A percentile compares a stretch with the other conserved stretches of the same genome.
phyloP scores from a whole-genome alignment of 2,888 invertebrate species.

The Orchesella flavescens region DNA sequence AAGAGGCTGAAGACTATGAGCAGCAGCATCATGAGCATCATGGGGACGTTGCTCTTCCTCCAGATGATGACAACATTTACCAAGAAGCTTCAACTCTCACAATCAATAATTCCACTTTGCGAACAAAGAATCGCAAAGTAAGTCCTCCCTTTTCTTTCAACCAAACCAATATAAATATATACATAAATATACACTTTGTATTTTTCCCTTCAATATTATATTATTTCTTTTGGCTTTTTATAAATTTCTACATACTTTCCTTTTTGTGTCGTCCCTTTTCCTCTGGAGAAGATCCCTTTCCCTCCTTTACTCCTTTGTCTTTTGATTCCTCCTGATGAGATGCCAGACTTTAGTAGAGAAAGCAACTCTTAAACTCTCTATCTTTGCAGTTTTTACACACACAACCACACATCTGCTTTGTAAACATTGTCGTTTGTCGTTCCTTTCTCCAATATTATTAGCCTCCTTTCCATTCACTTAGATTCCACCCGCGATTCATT shows the following conservation, averaged over 20 bases:
- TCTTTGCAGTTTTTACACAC: constrained; percentile 7
- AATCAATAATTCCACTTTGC: constrained; percentile 61
- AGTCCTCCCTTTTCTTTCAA: constrained; percentile 18
- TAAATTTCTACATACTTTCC: not conserved
- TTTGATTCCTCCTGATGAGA: not conserved
- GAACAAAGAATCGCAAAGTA: constrained; percentile 67
- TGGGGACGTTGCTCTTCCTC: constrained; percentile 32
- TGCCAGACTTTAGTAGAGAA: too few species aligned
- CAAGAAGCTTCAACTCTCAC: constrained; percentile 66
- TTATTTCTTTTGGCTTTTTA: not conserved
- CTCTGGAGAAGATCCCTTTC: not conserved
- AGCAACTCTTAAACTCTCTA: not conserved
- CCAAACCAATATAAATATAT: too few species aligned
- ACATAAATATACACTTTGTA: too few species aligned
- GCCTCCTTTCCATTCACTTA: too few species aligned
- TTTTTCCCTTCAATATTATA: too few species aligned
- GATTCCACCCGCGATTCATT: too few species aligned
- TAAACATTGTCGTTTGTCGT: not conserved
- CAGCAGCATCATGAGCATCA: too few species aligned
- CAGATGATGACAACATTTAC: constrained; percentile 62
- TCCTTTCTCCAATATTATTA: not conserved
- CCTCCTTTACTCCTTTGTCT: not conserved
- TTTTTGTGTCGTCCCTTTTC: not conserved
- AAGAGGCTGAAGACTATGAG: constrained; percentile 52
- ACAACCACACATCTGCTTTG: not conserved